Evolutionary conservation across 1,140 invertebrate species (phyloP).

Genomic region (Copidosoma floridanum): DNA sequence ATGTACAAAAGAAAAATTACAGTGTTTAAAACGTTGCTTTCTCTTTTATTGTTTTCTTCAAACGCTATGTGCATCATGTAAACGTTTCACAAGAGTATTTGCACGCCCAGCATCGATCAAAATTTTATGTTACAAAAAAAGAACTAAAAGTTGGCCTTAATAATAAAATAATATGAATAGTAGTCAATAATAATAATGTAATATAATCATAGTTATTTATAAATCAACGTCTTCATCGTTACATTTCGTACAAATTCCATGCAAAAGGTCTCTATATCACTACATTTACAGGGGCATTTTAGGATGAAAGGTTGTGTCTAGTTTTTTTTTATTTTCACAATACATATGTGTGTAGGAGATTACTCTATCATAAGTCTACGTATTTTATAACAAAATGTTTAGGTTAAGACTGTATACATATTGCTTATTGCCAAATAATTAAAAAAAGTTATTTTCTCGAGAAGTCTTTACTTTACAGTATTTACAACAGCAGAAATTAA

Average conservation of each 20-base stretch:
- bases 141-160: slow-evolving; percentile 5
- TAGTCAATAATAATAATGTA: slow-evolving; percentile 25
- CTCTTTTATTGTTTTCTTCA: slow-evolving; percentile 5
- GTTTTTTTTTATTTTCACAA: no score
- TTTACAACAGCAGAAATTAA: slow-evolving; percentile 29
- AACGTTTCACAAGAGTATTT: slow-evolving; percentile 30
- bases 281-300: no score
- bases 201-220: slow-evolving; percentile 13
- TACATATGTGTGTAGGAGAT: no score
- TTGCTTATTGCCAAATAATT: slow-evolving; percentile 21
- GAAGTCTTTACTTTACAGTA: slow-evolving; percentile 25
- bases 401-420: slow-evolving; percentile 23
- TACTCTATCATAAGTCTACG: slow-evolving; percentile 12
- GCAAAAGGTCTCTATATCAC: slow-evolving; percentile 40
- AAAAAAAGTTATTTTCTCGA: slow-evolving; percentile 9
- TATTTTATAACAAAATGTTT: neutral
- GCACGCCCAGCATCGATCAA: slow-evolving; percentile 23
- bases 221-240: slow-evolving; percentile 29
- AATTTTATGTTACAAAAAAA: slow-evolving; percentile 12
- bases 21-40: neutral
- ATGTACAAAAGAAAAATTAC: no score
- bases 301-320: no score
- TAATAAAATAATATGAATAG: no score
- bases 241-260: slow-evolving; percentile 41
- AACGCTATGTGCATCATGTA: slow-evolving; percentile 31